Conservation (phyloP, 2,888 invertebrate species). For the Poecilus cupreus region DNA sequence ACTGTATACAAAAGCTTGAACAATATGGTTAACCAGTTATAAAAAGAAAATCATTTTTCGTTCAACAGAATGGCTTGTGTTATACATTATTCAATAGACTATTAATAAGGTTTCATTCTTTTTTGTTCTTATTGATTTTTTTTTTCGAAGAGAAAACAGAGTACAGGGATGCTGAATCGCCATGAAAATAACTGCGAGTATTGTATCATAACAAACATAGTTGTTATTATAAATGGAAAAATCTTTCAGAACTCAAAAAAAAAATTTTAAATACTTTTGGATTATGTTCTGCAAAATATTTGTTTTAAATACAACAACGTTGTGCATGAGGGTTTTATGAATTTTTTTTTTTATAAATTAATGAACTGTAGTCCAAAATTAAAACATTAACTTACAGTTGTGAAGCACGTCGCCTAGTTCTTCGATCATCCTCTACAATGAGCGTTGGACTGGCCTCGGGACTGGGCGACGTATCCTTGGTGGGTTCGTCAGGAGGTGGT, state of each 20-base stretch:
- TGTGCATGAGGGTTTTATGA: too few species aligned
- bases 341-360: too few species aligned
- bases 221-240: too few species aligned
- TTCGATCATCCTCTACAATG: conserved; percentile 83
- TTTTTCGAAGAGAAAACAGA: background rate
- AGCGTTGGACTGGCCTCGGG: conserved; percentile 77
- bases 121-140: background rate
- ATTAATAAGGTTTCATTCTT: background rate
- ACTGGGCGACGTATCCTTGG: conserved; percentile 74
- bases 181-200: too few species aligned
- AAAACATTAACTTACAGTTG: conserved; percentile 81
- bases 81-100: background rate
- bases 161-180: background rate
- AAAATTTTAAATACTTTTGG: too few species aligned
- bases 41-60: background rate
- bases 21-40: background rate
- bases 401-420: conserved; percentile 86
- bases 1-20: background rate
- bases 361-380: too few species aligned
- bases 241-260: too few species aligned
- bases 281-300: too few species aligned
- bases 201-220: too few species aligned
- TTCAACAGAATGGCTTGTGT: background rate
- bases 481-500: conserved; percentile 75
- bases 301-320: too few species aligned